phyloP scores from a whole-genome alignment of 2,113 vertebrate genomes.

The Paedocypris sp. region DNA sequence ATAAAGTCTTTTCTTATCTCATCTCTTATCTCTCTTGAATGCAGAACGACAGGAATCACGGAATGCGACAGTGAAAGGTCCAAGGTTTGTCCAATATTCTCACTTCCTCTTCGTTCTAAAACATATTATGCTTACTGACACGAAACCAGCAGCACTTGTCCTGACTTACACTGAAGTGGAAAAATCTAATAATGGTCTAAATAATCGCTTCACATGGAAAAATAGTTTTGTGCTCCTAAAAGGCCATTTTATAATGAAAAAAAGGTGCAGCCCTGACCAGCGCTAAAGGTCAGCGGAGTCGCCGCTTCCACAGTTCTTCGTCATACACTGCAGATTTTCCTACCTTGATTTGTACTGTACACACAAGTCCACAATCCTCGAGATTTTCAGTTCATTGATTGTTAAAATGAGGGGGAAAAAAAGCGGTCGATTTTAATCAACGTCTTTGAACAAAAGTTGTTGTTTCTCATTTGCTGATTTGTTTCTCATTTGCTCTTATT shows the following conservation, averaged over 20 bases:
- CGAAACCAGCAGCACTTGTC: conserved; percentile 11
- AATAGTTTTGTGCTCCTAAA: conserved; percentile 1
- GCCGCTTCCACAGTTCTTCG: background rate
- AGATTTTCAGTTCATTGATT: no score
- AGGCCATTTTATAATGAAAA: conserved; percentile 3
- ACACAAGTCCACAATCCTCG: no score
- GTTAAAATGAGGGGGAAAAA: no score
- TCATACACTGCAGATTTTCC: conserved; percentile 2
- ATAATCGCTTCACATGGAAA: conserved; percentile 19
- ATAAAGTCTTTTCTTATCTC: background rate
- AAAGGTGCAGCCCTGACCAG: background rate
- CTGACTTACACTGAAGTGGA: conserved; percentile 17
- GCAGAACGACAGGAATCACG: no score
- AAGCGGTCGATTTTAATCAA: no score
- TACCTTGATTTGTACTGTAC: background rate
- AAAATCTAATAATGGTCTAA: conserved; percentile 21
- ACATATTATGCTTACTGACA: conserved; percentile 14
- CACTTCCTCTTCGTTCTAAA: background rate
- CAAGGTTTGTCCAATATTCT: background rate
- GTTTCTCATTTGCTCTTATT: no score
- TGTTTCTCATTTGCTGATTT: no score
- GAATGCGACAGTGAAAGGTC: background rate
- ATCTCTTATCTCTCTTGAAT: no score
- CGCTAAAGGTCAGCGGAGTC: conserved; percentile 2
- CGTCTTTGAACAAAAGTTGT: no score